Evolutionary conservation across 2,113 vertebrate genomes (phyloP), one percentile per base, ranked within the genome.

Genomic region (Prietella phreatophila): DNA sequence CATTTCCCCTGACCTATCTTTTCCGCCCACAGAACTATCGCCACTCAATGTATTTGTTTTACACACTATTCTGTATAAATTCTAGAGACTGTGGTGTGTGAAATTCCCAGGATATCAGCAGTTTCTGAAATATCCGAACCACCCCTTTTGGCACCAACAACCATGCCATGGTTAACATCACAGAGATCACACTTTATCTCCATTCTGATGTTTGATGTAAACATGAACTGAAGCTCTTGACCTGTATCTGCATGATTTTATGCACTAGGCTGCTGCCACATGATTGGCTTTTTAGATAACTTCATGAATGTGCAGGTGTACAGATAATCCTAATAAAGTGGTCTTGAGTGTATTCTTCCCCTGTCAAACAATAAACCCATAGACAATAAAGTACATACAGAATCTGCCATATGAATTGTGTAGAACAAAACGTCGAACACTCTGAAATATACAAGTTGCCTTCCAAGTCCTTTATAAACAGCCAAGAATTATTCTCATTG

Each of bases 401-500:
- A 78, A 20, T 30, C 6, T 25, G 39, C 2, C 42, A 65, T 53
- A 63, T 5, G 8, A 11, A 65, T 0, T 53, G 20, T 11, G 50
- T 55, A 80, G 20, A 63, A 22, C 27, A 56, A 60, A 61, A 56
- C 30, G 1, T 47, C 47, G 1, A 30, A 58, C 4, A 19, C 25
- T 36, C 7, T 25, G 19, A 33, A 63, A 79, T 56, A 22, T 58
- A 84, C 69, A 76, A 22, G 25, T 63, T 42, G 33, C 42, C 33
- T 55, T 67, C 76, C 10, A 79, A 63, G 8, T 65, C 39, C 36
- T 47, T 78, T 33, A 86, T 53, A 55, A 56, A 80, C 79, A 27
- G 25, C 11, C 42, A 33, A 17, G 17, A 67, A 22, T 69, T 55
- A 42, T 58, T 69, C 85, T 82, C 85, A 87, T 78, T 87, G 85